A percentile compares a stretch with the other conserved stretches of the same genome.
These are phyloP conservation scores for Archivesica marissinica DNA, from an alignment of 1,140 invertebrate genomes.

Conservation along the genomic window DNA sequence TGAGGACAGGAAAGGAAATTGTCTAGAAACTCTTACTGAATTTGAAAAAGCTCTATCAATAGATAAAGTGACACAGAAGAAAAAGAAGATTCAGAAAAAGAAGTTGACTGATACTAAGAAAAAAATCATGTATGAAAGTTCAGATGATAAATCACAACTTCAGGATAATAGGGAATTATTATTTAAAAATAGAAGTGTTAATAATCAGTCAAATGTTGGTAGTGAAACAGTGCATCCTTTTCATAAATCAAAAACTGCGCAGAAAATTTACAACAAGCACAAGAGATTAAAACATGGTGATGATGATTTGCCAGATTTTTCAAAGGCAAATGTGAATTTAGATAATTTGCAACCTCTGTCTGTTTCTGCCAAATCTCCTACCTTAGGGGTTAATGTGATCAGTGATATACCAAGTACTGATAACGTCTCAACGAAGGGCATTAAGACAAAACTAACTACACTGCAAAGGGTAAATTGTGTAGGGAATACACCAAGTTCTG, in stretches of 20 bases:
- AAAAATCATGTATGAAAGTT: not conserved
- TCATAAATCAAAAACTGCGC: not conserved
- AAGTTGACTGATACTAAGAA: not conserved
- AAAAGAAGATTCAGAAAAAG: not conserved
- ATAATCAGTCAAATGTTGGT: not conserved
- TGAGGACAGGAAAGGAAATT: not conserved
- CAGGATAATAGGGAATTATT: not conserved
- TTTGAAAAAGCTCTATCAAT: conserved; percentile 9
- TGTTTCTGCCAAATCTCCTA: not conserved
- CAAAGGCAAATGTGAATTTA: not conserved
- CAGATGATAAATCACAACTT: not conserved
- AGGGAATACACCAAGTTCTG: no score
- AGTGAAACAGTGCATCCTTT: not conserved
- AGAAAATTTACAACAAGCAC: not conserved
- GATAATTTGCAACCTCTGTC: not conserved
- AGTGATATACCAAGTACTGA: no score
- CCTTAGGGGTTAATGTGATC: no score
- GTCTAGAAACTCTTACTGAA: not conserved
- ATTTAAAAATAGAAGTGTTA: not conserved
- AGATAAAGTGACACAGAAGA: not conserved
- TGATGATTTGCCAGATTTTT: conserved; percentile 4
- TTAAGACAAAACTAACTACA: no score
- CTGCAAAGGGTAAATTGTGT: no score
- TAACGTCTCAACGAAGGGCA: no score
- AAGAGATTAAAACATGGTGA: not conserved